Base-by-base conservation (phyloP, 2,113 vertebrate genomes). In the Labrus mixtus region DNA sequence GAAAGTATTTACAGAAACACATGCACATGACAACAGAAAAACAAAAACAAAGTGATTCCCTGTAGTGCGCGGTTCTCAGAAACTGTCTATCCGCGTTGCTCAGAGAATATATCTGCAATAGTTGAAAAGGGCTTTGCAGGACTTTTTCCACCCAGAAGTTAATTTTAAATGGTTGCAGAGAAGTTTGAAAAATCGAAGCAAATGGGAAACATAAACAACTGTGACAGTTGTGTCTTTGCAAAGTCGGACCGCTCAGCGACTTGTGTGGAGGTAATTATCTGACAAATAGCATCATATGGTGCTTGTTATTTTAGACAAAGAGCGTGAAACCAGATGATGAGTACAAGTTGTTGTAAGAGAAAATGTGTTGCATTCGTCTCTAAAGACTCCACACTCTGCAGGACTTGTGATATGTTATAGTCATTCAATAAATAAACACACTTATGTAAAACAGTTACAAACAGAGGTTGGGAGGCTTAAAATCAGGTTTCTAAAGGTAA, bases 21-120 rank as follows among this genome's bases (percentile, higher is more conserved):
- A 71, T 41, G 61, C 53, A 64, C 85, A 90, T 82, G 78, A 91
- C 90, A 85, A 90, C 84, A 87, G 78, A 82, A 84, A 84, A 87
- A 90, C 88, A 84, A 86, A 92, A 88, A 89, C 87, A 87, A 75
- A 81, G 65, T 43, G 48, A 67, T 79, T 83, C 82, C 45, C 64
- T 81, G 48, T 51, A 51, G 48, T 54, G 65, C 36, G 6, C 66
- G 59, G 29, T 60, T 85, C 63, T 73, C 43, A 70, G 51, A 84
- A 65, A 73, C 83, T 61, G 81, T 73, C 82, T 58, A 71, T 84
- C 72, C 68, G 23, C 55, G 74, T 75, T 78, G 83, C 87, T 85
- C 70, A 84, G 76, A 71, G 41, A 37, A 85, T 72, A 61, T 39
- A 68, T 82, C 61, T 78, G 48, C 23, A 71, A 39, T 62, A 53